Conservation (phyloP, 1,140 invertebrate species). For the Zaprionus ornatus region DNA sequence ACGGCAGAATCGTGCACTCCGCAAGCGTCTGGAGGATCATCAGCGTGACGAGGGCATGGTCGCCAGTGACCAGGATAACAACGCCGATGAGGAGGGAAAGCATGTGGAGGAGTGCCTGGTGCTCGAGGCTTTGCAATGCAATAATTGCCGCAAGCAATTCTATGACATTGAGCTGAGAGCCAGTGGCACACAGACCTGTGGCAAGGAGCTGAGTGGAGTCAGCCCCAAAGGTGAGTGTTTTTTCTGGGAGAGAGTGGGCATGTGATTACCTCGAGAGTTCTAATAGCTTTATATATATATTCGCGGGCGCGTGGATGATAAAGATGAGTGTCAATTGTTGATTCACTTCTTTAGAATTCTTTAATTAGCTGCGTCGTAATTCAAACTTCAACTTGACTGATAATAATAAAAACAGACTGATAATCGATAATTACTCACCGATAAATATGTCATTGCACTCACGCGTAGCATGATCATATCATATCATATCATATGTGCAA, state of each 20-base stretch:
- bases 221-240: conserved; percentile 59
- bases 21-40: conserved; percentile 58
- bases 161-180: conserved; percentile 72
- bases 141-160: conserved; percentile 79
- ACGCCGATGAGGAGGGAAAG: conserved; percentile 49
- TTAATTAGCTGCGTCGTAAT: neutral
- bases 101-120: conserved; percentile 59
- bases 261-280: neutral
- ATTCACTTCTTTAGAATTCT: neutral
- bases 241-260: neutral
- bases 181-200: conserved; percentile 60
- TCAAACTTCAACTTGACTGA: neutral
- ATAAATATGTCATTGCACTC: neutral
- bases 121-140: conserved; percentile 77
- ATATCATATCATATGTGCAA: no score
- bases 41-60: conserved; percentile 61
- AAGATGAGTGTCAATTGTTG: neutral
- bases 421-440: neutral
- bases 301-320: neutral
- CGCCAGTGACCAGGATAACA: conserved; percentile 37
- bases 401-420: neutral
- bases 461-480: neutral
- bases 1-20: conserved; percentile 66
- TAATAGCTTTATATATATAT: neutral
- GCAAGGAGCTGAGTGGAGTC: conserved; percentile 38